Base-by-base conservation (phyloP, 2,113 vertebrate species). In the Columba livia region DNA sequence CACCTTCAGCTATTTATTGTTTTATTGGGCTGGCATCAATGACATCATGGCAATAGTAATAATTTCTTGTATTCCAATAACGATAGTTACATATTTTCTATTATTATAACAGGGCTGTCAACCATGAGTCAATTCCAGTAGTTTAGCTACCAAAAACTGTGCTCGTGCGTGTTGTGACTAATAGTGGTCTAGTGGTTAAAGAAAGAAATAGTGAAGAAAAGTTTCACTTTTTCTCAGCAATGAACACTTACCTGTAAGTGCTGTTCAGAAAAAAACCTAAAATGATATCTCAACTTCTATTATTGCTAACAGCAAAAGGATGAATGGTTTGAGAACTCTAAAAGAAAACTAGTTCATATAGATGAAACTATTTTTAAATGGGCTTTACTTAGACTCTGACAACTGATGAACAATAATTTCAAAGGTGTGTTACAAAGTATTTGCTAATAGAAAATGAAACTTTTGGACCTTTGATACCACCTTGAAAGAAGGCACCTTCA, bases 361-460 rank as follows among this genome's bases (percentile, higher is more conserved):
- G 47, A 67, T 4, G 6, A 89, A 90, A 84, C 81, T 81, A 64
- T 51, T 10, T 78, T 84, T 54, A 54, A 94, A 81, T 58, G n/a
- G 56, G 10, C 26, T 82, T 71, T 64, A 75, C 70, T 85, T 75
- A 48, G 14, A 38, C 50, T 73, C 28, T 62, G 83, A 88, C 79
- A 92, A 65, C n/a, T 70, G 60, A 51, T 28, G 60, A 91, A 91
- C 57, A 96, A 16, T 74, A 81, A 78, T 84, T 84, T 87, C 31
- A 94, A 84, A 89, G 48, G 47, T 91, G 19, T 74, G 9, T 89
- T 84, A 80, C 47, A 58, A 80, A 66, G 51, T 42, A 66, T 91
- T 89, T 84, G 32, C 29, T 94, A 84, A 91, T 51, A 48, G 69
- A 89, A 91, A 91, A 91, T 36, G 16, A 92, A 91, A 78, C 25